A percentile compares a stretch with the other conserved stretches of the same genome.
These are phyloP conservation scores for Diadema setosum DNA, from an alignment of 35 echinoderm and acorn worm species.

Conservation along the genomic window DNA sequence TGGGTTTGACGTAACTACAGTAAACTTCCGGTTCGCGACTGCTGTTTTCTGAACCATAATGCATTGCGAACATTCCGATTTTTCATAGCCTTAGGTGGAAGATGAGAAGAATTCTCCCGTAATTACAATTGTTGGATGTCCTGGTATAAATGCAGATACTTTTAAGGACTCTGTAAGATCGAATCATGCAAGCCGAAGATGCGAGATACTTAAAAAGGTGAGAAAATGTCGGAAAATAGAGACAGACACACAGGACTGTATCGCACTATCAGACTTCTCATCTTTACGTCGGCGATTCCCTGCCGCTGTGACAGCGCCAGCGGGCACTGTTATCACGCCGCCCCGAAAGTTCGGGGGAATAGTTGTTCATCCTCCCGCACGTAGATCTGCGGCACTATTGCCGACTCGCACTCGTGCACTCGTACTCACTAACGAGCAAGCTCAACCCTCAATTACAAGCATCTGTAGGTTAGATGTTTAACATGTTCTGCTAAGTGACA, in stretches of 20 bases:
- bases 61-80: neutral
- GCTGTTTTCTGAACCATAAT: neutral
- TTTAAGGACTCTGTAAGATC: no score
- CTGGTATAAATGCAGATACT: neutral
- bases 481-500: no score
- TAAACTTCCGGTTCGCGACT: neutral
- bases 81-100: neutral
- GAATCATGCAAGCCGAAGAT: slow-evolving; percentile 69
- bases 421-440: neutral
- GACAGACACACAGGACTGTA: neutral
- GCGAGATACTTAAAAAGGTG: slow-evolving; percentile 78
- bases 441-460: no score
- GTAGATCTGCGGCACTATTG: neutral
- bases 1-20: neutral
- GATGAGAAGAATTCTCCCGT: neutral
- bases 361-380: neutral
- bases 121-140: neutral
- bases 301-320: neutral
- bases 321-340: neutral
- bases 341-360: neutral
- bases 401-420: neutral
- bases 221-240: neutral
- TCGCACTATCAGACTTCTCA: neutral
- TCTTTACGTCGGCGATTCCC: neutral
- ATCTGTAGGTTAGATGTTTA: no score